A percentile compares a stretch with the other conserved stretches of the same genome.
Evolutionary conservation across 2,797 vertebrate species (phyloP).

Genomic region (Limosa lapponica): DNA sequence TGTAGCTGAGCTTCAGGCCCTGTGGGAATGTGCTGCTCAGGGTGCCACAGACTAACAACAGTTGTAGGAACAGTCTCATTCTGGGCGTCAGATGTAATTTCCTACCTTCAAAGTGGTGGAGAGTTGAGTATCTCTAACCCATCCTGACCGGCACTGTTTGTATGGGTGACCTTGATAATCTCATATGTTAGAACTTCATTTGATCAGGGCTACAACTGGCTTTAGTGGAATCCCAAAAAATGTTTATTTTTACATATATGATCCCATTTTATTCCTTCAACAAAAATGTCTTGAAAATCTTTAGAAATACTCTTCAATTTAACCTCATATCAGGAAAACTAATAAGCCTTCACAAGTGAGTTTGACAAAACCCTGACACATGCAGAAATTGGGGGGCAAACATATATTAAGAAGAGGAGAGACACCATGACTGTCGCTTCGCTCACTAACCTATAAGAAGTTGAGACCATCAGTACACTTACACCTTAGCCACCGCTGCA

Average conservation of each 20-base stretch:
- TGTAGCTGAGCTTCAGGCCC: background rate
- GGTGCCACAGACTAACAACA: background rate
- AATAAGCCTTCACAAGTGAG: background rate
- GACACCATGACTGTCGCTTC: background rate
- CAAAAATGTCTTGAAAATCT: background rate
- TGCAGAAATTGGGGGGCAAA: background rate
- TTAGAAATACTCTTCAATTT: too few species aligned
- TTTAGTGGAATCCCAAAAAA: background rate
- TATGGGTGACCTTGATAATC: background rate
- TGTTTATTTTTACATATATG: background rate
- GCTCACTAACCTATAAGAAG: background rate
- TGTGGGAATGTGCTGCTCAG: background rate
- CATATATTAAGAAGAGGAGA: too few species aligned
- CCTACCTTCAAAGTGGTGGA: background rate
- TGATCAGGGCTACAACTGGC: background rate
- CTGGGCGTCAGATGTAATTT: background rate
- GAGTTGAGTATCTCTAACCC: background rate
- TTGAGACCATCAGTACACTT: background rate
- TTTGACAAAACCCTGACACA: background rate
- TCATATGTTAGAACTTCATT: background rate
- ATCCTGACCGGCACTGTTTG: background rate
- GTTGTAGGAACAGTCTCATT: background rate
- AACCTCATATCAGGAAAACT: background rate
- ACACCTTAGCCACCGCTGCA: fast-evolving
- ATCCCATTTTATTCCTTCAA: background rate